A percentile compares a stretch with the other conserved stretches of the same genome.
These are phyloP conservation scores for Prosopocoilus inquinatus DNA, from an alignment of 2,888 invertebrate genomes.

Conservation along the genomic window DNA sequence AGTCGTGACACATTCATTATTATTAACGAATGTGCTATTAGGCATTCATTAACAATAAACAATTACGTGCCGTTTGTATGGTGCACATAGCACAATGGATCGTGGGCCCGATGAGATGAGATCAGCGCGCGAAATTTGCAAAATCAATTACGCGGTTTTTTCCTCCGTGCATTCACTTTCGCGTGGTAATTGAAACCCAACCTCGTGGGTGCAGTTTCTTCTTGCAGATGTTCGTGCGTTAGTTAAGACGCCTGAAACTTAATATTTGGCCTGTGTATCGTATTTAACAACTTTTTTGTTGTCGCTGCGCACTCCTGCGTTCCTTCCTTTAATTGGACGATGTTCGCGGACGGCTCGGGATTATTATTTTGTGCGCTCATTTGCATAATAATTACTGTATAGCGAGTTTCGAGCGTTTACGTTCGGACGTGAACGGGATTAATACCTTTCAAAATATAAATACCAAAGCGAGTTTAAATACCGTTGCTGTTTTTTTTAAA, in stretches of 20 bases:
- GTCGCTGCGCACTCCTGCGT: neutral
- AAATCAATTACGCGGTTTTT: neutral
- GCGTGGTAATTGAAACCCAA: neutral
- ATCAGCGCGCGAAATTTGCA: neutral
- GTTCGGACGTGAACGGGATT: too few species aligned
- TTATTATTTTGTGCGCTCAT: too few species aligned
- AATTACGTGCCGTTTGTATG: neutral
- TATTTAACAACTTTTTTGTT: too few species aligned
- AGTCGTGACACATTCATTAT: neutral
- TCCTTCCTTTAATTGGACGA: too few species aligned
- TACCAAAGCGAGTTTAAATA: too few species aligned
- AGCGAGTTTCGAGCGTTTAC: too few species aligned
- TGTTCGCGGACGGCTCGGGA: too few species aligned
- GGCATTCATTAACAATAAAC: conserved; percentile 2
- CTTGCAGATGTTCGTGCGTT: neutral
- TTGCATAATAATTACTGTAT: too few species aligned
- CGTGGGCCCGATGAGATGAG: neutral
- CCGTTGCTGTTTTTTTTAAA: too few species aligned
- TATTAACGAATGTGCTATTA: neutral
- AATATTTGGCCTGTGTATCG: too few species aligned
- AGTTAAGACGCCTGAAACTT: neutral
- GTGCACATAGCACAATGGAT: neutral
- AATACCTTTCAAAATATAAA: too few species aligned
- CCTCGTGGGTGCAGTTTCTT: conserved; percentile 2
- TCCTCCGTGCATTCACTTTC: conserved; percentile 1